These are phyloP conservation scores for Pemphredon lugubris DNA, from an alignment of 2,888 invertebrate genomes.

Conservation along the genomic window DNA sequence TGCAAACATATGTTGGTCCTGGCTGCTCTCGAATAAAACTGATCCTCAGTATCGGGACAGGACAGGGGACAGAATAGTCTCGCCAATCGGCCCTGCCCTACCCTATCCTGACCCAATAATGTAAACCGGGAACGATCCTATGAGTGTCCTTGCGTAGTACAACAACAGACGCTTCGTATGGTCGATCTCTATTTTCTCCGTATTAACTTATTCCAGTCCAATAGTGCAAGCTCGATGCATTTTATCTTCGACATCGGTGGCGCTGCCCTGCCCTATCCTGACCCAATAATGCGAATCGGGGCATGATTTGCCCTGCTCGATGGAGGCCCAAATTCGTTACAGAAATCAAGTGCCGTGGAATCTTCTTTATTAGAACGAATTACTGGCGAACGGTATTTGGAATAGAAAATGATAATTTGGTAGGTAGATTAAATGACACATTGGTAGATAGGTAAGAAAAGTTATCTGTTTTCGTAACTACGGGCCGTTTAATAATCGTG, in stretches of 20 bases:
- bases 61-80: slow-evolving; percentile 51
- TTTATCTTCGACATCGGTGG: slow-evolving; percentile 37
- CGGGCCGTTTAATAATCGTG: too few relatives aligned
- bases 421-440: too few relatives aligned
- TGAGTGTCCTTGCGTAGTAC: background rate
- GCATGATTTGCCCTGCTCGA: slow-evolving; percentile 13
- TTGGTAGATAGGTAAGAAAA: too few relatives aligned
- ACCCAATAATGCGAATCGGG: slow-evolving; percentile 53
- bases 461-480: too few relatives aligned
- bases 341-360: background rate
- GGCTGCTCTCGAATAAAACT: slow-evolving; percentile 37
- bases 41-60: slow-evolving; percentile 54
- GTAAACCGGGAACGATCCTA: slow-evolving; percentile 34
- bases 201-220: slow-evolving; percentile 44
- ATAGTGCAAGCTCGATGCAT: slow-evolving; percentile 54
- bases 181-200: background rate
- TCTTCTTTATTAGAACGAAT: background rate
- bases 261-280: slow-evolving; percentile 56
- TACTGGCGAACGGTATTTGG: too few relatives aligned
- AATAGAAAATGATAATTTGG: too few relatives aligned
- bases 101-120: slow-evolving; percentile 56
- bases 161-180: background rate
- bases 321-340: background rate
- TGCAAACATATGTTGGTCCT: too few relatives aligned
- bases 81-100: slow-evolving; percentile 51